These are phyloP conservation scores for Muschampia plurimacula DNA, from an alignment of 2,888 invertebrate species.

Conservation along the genomic window DNA sequence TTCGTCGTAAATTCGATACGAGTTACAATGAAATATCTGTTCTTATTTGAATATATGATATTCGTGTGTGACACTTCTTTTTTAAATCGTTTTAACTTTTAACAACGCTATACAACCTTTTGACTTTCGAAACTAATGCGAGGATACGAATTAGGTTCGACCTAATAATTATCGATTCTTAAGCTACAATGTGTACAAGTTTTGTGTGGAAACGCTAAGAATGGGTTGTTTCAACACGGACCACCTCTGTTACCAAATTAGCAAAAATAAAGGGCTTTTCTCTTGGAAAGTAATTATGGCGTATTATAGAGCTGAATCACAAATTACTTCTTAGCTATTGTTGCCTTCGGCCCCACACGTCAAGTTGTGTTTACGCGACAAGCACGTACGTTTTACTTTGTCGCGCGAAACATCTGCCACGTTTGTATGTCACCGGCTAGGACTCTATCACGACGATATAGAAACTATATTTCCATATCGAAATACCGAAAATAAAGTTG, in stretches of 20 bases:
- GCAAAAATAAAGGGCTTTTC: constrained; percentile 57
- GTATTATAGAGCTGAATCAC: constrained; percentile 78
- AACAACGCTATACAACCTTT: constrained; percentile 3
- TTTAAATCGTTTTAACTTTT: constrained; percentile 20
- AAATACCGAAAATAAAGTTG: constrained; percentile 53
- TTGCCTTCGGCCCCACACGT: constrained; percentile 80
- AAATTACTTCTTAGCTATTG: constrained; percentile 81
- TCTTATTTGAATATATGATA: constrained; percentile 72
- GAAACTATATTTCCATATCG: constrained; percentile 50
- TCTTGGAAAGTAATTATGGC: constrained; percentile 63
- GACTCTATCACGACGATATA: constrained; percentile 51
- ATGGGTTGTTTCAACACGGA: constrained; percentile 52
- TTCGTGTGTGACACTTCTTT: constrained; percentile 56
- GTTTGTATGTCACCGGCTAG: constrained; percentile 1
- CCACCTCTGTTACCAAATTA: constrained; percentile 58
- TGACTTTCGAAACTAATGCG: constrained; percentile 25
- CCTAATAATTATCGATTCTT: constrained; percentile 44
- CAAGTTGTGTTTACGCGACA: constrained; percentile 76
- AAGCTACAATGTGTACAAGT: constrained; percentile 46
- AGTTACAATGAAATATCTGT: constrained; percentile 80
- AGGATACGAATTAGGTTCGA: constrained; percentile 15
- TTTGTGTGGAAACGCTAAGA: constrained; percentile 46
- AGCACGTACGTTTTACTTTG: constrained; percentile 83
- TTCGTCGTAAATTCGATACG: constrained; percentile 82
- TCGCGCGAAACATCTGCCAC: constrained; percentile 76